Evolutionary conservation across 2,113 vertebrate species (phyloP).

Genomic region (Synchiropus splendidus): DNA sequence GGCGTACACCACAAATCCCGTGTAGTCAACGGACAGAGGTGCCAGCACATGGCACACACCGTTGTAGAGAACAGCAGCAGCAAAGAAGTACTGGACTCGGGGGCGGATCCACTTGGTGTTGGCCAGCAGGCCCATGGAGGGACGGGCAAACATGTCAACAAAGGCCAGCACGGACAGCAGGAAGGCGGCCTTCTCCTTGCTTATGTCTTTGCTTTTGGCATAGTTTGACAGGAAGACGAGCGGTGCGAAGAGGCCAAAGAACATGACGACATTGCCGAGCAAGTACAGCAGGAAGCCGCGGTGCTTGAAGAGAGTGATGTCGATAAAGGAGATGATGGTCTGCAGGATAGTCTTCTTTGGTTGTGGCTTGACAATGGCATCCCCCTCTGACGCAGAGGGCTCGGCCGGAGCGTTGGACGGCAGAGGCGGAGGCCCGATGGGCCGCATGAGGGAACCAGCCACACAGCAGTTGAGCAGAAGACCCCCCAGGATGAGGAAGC

Average conservation of each 20-base stretch:
- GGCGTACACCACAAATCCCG: constrained; percentile 82
- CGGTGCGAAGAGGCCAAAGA: constrained; percentile 90
- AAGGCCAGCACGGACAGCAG: constrained; percentile 90
- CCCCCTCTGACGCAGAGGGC: constrained; percentile 2
- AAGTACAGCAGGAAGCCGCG: constrained; percentile 93
- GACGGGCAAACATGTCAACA: constrained; percentile 95
- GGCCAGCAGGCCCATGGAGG: constrained; percentile 91
- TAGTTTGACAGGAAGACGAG: constrained; percentile 93
- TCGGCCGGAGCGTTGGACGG: neutral
- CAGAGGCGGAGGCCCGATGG: constrained; percentile 74
- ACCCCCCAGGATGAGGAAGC: constrained; percentile 90
- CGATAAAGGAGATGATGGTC: constrained; percentile 84
- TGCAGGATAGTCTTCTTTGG: constrained; percentile 66
- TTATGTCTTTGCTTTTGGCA: constrained; percentile 80
- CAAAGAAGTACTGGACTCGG: constrained; percentile 87
- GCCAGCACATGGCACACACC: constrained; percentile 84
- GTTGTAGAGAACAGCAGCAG: constrained; percentile 78
- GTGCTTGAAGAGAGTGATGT: constrained; percentile 86
- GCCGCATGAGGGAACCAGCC: constrained; percentile 89
- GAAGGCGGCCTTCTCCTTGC: constrained; percentile 83
- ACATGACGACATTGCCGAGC: constrained; percentile 87
- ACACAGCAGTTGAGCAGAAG: constrained; percentile 93
- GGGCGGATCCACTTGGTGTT: constrained; percentile 91
- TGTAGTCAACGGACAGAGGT: constrained; percentile 71
- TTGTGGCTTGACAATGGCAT: constrained; percentile 34